Percentiles rank a stretch among this genome's conserved stretches.
Conservation (phyloP, 64 coral and sea anemone species). For the Catalaphyllia jardinei region DNA sequence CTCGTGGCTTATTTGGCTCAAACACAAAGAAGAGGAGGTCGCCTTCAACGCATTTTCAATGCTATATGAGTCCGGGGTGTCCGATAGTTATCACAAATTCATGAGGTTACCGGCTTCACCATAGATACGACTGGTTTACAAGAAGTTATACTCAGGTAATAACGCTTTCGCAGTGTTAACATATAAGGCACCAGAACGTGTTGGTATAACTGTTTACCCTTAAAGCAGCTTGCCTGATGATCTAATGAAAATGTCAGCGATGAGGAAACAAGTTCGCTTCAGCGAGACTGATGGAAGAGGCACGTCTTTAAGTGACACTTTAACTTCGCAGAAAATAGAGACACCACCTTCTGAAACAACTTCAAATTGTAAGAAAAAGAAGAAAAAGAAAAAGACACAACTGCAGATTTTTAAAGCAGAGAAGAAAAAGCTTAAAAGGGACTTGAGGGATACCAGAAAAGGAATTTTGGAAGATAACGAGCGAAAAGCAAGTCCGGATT, state of each 20-base stretch:
- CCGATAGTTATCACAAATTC: conserved; percentile 44
- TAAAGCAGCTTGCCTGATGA: background rate
- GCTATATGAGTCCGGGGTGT: background rate
- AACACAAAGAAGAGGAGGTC: background rate
- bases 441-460: conserved; percentile 43
- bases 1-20: conserved; percentile 1
- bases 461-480: conserved; percentile 71
- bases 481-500: conserved; percentile 47
- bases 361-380: background rate
- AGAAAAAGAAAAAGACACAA: conserved; percentile 43
- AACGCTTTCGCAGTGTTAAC: background rate
- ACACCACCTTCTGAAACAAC: background rate
- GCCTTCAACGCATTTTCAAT: background rate
- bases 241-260: conserved; percentile 1
- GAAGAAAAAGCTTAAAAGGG: conserved; percentile 59
- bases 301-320: background rate
- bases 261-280: conserved; percentile 30
- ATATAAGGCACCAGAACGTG: background rate
- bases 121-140: conserved; percentile 39
- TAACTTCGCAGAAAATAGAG: background rate
- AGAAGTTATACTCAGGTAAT: background rate
- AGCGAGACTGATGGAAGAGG: background rate
- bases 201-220: background rate
- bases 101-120: conserved; percentile 28
- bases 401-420: conserved; percentile 62